phyloP scores from a whole-genome alignment of 2,888 invertebrate genomes.

The Drosophila engyochracea region DNA sequence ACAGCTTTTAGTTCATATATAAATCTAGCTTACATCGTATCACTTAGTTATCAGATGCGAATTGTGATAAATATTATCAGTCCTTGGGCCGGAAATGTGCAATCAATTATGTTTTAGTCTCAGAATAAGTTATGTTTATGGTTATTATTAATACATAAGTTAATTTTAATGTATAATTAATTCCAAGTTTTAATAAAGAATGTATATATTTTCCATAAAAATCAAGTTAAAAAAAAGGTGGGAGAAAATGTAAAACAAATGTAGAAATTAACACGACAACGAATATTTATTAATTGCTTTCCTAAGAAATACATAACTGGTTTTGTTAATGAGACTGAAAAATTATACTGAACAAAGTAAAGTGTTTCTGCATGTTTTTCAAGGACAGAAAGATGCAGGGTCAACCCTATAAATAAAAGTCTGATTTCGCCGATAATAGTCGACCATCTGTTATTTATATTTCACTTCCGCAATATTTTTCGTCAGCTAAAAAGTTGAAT shows the following conservation, averaged over 20 bases:
- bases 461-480: not conserved
- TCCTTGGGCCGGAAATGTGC: constrained; percentile 85
- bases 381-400: not conserved
- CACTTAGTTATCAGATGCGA: constrained; percentile 71
- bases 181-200: constrained; percentile 28
- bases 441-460: not conserved
- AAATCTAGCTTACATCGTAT: constrained; percentile 57
- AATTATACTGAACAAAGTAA: not conserved
- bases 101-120: constrained; percentile 78
- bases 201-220: constrained; percentile 46
- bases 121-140: constrained; percentile 40
- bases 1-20: constrained; percentile 20
- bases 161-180: constrained; percentile 10
- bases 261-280: not conserved
- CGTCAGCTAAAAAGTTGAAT: not conserved
- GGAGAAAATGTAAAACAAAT: not conserved
- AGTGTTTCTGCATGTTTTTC: not conserved
- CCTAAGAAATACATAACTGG: not conserved
- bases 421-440: not conserved
- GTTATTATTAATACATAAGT: constrained; percentile 9
- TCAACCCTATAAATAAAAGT: not conserved
- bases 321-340: not conserved
- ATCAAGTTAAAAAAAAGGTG: not conserved
- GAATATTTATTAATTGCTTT: not conserved
- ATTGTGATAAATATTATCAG: constrained; percentile 85